Conservation (phyloP, 2,113 vertebrate species). For the Chamaea fasciata region DNA sequence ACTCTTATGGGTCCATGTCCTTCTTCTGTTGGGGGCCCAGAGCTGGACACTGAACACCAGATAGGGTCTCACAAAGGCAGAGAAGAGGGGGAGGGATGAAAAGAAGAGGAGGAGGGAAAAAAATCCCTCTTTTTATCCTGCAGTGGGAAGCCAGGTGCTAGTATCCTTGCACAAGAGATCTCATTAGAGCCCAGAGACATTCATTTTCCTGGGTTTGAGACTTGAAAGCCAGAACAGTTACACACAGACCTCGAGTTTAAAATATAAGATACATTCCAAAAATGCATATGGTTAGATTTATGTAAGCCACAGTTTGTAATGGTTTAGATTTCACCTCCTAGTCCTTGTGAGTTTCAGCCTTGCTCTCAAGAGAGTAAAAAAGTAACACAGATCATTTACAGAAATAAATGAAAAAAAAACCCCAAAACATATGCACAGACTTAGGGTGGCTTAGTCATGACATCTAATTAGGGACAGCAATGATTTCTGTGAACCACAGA, state of each 20-base stretch:
- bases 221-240: background rate
- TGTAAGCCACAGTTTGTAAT: background rate
- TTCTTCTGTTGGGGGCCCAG: background rate
- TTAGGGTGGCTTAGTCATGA: constrained; percentile 31
- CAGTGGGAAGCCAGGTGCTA: background rate
- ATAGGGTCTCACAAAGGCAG: background rate
- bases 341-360: constrained; percentile 25
- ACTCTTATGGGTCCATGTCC: background rate
- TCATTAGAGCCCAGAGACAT: background rate
- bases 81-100: background rate
- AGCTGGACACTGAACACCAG: background rate
- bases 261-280: background rate
- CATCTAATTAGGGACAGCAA: constrained; percentile 23
- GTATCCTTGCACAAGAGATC: background rate
- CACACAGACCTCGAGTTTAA: background rate
- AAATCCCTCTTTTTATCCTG: background rate
- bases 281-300: constrained; percentile 36
- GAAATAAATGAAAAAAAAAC: background rate
- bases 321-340: constrained; percentile 40
- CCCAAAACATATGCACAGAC: background rate
- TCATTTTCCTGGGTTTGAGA: background rate
- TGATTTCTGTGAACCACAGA: constrained; percentile 33
- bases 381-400: background rate
- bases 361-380: background rate
- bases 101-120: background rate